A percentile compares a stretch with the other conserved stretches of the same genome.
Evolutionary conservation across 2,113 vertebrate genomes (phyloP).

Genomic region (Rhineura floridana): DNA sequence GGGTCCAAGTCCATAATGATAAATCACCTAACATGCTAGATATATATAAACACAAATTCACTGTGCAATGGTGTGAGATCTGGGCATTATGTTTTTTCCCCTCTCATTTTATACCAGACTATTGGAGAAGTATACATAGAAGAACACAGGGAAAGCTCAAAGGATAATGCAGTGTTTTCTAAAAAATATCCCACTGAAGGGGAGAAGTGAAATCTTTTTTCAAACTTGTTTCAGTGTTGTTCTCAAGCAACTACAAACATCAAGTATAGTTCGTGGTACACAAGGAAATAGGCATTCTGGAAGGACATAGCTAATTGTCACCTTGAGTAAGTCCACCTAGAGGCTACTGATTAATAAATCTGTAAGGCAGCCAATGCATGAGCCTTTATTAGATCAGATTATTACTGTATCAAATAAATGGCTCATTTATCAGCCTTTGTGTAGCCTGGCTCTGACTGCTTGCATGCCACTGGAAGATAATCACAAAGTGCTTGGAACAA

Average conservation of each 20-base stretch:
- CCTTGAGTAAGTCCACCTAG: conserved; percentile 51
- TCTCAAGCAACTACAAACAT: conserved; percentile 20
- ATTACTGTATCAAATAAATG: conserved; percentile 68
- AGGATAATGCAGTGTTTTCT: neutral
- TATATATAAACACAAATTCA: no score
- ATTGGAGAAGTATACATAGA: neutral
- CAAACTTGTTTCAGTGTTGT: conserved; percentile 27
- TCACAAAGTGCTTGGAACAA: conserved; percentile 45
- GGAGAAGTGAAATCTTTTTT: neutral
- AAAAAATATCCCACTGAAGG: neutral
- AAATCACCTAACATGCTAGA: no score
- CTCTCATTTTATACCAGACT: neutral
- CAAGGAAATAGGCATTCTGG: conserved; percentile 37
- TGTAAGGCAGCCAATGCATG: conserved; percentile 30
- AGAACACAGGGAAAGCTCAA: neutral
- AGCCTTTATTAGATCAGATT: conserved; percentile 69
- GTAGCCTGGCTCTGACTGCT: conserved; percentile 35
- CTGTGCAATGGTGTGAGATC: no score
- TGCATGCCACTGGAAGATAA: conserved; percentile 57
- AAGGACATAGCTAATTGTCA: conserved; percentile 30
- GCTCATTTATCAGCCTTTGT: conserved; percentile 65
- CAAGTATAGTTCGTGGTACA: neutral
- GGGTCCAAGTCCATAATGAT: no score
- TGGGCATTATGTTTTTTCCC: no score
- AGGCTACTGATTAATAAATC: conserved; percentile 58